Evolutionary conservation across 2,797 vertebrate genomes (phyloP).

Genomic region (Paguma larvata): DNA sequence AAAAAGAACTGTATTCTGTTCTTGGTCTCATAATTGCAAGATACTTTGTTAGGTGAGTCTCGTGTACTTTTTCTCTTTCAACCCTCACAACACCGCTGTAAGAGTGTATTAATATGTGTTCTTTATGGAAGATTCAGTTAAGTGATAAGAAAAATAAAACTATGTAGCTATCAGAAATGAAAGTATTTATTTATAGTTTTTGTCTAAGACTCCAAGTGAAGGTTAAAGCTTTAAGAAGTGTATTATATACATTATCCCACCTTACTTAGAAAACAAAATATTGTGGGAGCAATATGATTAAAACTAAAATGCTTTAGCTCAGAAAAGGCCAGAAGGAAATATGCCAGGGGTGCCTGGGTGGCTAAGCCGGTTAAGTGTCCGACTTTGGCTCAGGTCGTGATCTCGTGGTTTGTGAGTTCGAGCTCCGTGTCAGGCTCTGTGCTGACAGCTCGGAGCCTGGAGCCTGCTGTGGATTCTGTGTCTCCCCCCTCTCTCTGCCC

Average conservation of each 20-base stretch:
- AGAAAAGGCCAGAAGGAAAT: conserved; percentile 24
- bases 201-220: conserved; percentile 41
- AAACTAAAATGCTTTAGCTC: conserved; percentile 41
- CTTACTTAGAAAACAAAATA: conserved; percentile 48
- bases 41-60: conserved; percentile 50
- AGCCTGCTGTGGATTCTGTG: no score
- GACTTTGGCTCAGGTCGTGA: no score
- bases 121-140: conserved; percentile 36
- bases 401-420: no score
- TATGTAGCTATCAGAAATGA: conserved; percentile 24
- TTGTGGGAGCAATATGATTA: neutral
- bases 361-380: no score
- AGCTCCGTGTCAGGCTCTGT: no score
- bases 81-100: neutral
- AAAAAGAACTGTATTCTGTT: conserved; percentile 40
- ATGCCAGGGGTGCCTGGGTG: neutral
- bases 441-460: no score
- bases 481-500: no score
- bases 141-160: conserved; percentile 42
- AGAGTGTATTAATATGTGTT: conserved; percentile 4
- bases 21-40: conserved; percentile 9
- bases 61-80: conserved; percentile 35
- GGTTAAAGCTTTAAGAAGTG: conserved; percentile 42
- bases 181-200: neutral
- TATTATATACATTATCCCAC: neutral